Percentiles rank a stretch among this genome's conserved stretches.
Evolutionary conservation across 1,140 invertebrate genomes (phyloP).

Genomic region (Drepana arcuata): DNA sequence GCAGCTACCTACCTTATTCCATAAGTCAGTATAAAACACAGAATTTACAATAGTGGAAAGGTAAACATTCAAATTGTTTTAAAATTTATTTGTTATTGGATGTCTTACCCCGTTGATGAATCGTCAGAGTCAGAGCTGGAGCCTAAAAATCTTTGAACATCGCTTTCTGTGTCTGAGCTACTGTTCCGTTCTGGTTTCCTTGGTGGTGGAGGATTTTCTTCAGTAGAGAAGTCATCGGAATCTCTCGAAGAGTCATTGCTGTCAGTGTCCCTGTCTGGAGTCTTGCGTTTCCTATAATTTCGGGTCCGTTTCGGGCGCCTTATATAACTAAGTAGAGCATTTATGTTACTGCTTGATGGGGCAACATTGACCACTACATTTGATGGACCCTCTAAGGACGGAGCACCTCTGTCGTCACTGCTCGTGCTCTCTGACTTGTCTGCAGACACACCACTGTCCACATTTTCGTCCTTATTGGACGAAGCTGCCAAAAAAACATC

Average conservation of each 20-base stretch:
- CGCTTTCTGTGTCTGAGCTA: constrained; percentile 21
- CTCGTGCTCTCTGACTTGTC: constrained; percentile 67
- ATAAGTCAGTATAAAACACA: no score
- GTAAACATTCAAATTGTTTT: not conserved
- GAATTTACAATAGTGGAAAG: no score
- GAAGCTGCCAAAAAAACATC: constrained; percentile 28
- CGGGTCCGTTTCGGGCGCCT: constrained; percentile 30
- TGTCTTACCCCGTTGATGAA: constrained; percentile 19
- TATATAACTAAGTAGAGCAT: constrained; percentile 44
- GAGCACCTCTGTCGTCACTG: constrained; percentile 40
- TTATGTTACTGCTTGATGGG: constrained; percentile 45
- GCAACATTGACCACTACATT: constrained; percentile 44
- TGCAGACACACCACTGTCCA: constrained; percentile 60
- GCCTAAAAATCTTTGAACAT: constrained; percentile 4
- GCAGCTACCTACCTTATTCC: no score
- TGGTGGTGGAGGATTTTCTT: constrained; percentile 15
- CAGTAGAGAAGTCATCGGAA: constrained; percentile 51
- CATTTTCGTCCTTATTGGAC: constrained; percentile 48
- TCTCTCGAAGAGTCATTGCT: constrained; percentile 47
- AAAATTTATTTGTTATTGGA: not conserved
- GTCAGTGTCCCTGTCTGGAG: constrained; percentile 45
- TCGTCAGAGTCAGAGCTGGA: constrained; percentile 8
- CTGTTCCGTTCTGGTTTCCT: constrained; percentile 4
- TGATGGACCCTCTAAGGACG: constrained; percentile 24
- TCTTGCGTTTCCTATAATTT: constrained; percentile 55